Evolutionary conservation across 2,888 invertebrate species (phyloP).

Genomic region (Dascillus cervinus): DNA sequence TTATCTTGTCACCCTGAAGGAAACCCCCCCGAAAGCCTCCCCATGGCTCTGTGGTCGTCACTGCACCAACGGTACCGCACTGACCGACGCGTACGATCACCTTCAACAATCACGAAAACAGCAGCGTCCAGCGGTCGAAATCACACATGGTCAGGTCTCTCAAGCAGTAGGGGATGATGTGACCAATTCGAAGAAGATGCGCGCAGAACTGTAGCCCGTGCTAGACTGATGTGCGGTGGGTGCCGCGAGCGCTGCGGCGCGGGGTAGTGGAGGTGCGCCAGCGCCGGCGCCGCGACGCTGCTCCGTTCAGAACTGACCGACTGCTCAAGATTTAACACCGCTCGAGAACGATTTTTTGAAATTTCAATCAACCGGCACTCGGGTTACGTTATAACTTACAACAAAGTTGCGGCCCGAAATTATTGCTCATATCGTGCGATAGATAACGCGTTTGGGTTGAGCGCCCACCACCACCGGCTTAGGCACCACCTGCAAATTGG

Average conservation of each 20-base stretch:
- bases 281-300: slow-evolving; percentile 26
- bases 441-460: slow-evolving; percentile 11
- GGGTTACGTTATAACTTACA: too few species aligned
- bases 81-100: slow-evolving; percentile 11
- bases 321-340: slow-evolving; percentile 7
- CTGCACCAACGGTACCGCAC: slow-evolving; percentile 15
- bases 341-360: too few species aligned
- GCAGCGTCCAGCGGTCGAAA: slow-evolving; percentile 17
- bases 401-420: not conserved
- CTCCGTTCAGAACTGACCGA: slow-evolving; percentile 16
- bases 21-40: slow-evolving; percentile 48
- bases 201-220: slow-evolving; percentile 20
- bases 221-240: slow-evolving; percentile 22
- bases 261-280: slow-evolving; percentile 19
- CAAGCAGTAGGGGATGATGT: slow-evolving; percentile 18
- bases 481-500: slow-evolving; percentile 17
- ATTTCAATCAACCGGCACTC: too few species aligned
- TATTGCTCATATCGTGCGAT: not conserved
- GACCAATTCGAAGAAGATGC: slow-evolving; percentile 14
- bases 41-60: slow-evolving; percentile 26
- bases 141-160: slow-evolving; percentile 27
- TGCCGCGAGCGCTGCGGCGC: slow-evolving; percentile 20
- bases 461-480: slow-evolving; percentile 5
- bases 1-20: slow-evolving; percentile 50
- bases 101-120: slow-evolving; percentile 10